Evolutionary conservation across 2,888 invertebrate species (phyloP).

Genomic region (Punctoribates punctum): DNA sequence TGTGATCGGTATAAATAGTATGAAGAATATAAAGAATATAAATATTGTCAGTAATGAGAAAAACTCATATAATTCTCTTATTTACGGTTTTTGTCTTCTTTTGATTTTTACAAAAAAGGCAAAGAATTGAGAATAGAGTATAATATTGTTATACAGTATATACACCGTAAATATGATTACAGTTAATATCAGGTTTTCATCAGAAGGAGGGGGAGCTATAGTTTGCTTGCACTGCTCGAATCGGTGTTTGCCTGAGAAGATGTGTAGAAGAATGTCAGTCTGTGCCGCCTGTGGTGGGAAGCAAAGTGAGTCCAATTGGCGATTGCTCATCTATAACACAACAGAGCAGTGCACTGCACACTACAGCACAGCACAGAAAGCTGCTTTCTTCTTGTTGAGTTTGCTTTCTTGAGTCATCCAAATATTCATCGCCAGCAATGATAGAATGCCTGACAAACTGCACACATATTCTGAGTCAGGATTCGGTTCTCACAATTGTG

Average conservation of each 20-base stretch:
- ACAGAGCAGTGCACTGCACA: neutral
- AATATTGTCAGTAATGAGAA: no score
- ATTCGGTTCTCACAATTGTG: neutral
- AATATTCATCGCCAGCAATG: neutral
- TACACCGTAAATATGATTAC: slow-evolving; percentile 33
- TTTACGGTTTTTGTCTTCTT: no score
- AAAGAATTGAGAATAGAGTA: no score
- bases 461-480: neutral
- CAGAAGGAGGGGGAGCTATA: slow-evolving; percentile 33
- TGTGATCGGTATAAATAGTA: no score
- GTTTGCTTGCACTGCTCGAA: neutral
- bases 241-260: slow-evolving; percentile 12
- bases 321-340: slow-evolving; percentile 16
- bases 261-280: slow-evolving; percentile 18
- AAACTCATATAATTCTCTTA: no score
- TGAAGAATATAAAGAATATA: no score
- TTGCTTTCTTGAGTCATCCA: slow-evolving; percentile 24
- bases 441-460: neutral
- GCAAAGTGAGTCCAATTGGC: slow-evolving; percentile 34
- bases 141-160: neutral
- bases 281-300: slow-evolving; percentile 34
- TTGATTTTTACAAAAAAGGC: no score
- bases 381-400: no score
- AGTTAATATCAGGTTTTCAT: slow-evolving; percentile 35
- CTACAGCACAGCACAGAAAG: neutral